Percentiles rank a stretch among this genome's conserved stretches.
Conservation (phyloP, 1,140 invertebrate species). For the Tribolium madens region DNA sequence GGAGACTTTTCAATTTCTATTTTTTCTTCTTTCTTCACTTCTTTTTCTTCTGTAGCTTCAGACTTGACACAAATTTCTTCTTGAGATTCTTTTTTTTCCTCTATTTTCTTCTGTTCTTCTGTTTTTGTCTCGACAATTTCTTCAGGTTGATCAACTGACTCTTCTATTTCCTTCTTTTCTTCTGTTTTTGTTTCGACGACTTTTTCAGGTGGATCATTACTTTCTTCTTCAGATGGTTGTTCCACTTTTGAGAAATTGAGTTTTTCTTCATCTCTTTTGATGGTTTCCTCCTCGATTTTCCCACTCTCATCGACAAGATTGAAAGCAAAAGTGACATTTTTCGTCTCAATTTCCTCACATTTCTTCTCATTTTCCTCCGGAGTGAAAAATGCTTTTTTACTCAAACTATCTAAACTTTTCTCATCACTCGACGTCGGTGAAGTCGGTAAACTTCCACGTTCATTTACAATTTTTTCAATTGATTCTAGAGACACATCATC, state of each 20-base stretch:
- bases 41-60: background rate
- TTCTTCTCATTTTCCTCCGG: background rate
- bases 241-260: background rate
- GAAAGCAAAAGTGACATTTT: constrained; percentile 28
- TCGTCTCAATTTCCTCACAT: background rate
- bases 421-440: constrained; percentile 19
- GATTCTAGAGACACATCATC: background rate
- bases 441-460: background rate
- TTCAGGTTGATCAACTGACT: no score
- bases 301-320: background rate
- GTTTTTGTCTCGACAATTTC: background rate
- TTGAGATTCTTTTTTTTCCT: no score
- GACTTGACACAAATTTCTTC: no score
- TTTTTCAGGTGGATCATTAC: no score
- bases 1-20: constrained; percentile 41
- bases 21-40: background rate
- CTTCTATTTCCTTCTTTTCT: background rate
- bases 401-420: constrained; percentile 23
- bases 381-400: background rate
- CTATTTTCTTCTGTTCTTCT: no score
- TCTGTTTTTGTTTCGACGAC: no score
- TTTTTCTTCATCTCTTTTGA: background rate
- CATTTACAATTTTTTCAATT: constrained; percentile 13
- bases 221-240: background rate
- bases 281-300: background rate